Conservation (phyloP, 2,888 invertebrate species). For the Synergus itoensis region DNA sequence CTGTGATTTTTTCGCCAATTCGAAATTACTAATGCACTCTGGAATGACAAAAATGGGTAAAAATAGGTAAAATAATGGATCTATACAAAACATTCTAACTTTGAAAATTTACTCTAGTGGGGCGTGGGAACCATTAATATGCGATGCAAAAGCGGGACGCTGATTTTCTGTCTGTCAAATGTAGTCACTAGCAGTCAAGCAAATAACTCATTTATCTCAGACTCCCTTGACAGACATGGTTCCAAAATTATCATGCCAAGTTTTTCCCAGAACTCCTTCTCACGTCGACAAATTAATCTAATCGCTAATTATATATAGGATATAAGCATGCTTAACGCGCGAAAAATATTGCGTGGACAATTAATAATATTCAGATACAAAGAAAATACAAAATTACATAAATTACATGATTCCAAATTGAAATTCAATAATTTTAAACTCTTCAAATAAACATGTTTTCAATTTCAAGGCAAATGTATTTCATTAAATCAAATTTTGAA, state of each 20-base stretch:
- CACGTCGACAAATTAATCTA: conserved; percentile 28
- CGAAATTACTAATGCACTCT: neutral
- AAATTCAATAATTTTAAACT: too few relatives aligned
- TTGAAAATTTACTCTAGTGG: conserved; percentile 1
- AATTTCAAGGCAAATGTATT: too few relatives aligned
- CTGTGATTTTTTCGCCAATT: too few relatives aligned
- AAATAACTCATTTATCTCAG: conserved; percentile 16
- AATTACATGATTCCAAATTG: too few relatives aligned
- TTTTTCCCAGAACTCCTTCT: conserved; percentile 29
- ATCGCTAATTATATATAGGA: conserved; percentile 17
- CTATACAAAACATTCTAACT: neutral
- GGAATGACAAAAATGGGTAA: neutral
- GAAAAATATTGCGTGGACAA: too few relatives aligned
- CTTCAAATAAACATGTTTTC: too few relatives aligned
- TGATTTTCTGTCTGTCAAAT: conserved; percentile 32
- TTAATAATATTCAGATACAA: too few relatives aligned
- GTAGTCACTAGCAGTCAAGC: conserved; percentile 4
- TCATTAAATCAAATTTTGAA: too few relatives aligned
- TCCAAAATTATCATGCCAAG: conserved; percentile 23
- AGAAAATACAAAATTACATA: too few relatives aligned
- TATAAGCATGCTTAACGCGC: too few relatives aligned
- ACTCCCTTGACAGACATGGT: conserved; percentile 30
- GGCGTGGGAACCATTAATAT: conserved; percentile 36
- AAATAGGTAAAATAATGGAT: neutral
- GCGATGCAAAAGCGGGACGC: conserved; percentile 30